Percentiles rank a stretch among this genome's conserved stretches.
Conservation (phyloP, 1,140 invertebrate species). For the Drosophila ercepeae region DNA sequence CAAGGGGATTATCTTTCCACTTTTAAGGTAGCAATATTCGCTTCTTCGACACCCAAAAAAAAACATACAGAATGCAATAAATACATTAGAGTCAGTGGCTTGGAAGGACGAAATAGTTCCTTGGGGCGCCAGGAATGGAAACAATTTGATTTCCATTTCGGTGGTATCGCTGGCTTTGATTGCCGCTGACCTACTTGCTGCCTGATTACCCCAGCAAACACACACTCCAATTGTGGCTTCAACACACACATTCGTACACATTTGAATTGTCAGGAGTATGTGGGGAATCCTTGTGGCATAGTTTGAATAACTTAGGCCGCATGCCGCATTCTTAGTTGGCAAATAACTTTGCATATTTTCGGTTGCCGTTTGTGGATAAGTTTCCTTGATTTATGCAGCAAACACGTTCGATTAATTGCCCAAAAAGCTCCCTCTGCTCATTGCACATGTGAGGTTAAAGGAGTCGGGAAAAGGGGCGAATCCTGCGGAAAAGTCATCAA, state of each 20-base stretch:
- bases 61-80: slow-evolving; percentile 12
- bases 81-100: slow-evolving; percentile 34
- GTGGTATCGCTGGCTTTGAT: slow-evolving; percentile 68
- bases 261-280: neutral
- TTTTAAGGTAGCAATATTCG: neutral
- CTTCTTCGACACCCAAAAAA: neutral
- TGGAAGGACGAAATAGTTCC: slow-evolving; percentile 30
- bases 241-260: slow-evolving; percentile 1
- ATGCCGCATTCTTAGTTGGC: slow-evolving; percentile 66
- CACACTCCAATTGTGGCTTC: slow-evolving; percentile 1
- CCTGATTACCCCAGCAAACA: slow-evolving; percentile 66
- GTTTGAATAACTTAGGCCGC: slow-evolving; percentile 64
- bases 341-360: slow-evolving; percentile 74
- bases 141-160: slow-evolving; percentile 67
- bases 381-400: slow-evolving; percentile 69
- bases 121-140: slow-evolving; percentile 16
- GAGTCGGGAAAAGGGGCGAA: neutral
- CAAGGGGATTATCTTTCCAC: neutral
- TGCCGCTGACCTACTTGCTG: slow-evolving; percentile 72
- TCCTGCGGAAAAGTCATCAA: slow-evolving; percentile 24
- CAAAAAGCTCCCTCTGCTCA: slow-evolving; percentile 24
- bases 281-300: slow-evolving; percentile 43
- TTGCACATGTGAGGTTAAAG: slow-evolving; percentile 19
- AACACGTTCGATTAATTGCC: slow-evolving; percentile 50
- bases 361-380: slow-evolving; percentile 45